Conservation (phyloP, 92 coral and sea anemone genomes). For the Epizoanthus ramosus region DNA sequence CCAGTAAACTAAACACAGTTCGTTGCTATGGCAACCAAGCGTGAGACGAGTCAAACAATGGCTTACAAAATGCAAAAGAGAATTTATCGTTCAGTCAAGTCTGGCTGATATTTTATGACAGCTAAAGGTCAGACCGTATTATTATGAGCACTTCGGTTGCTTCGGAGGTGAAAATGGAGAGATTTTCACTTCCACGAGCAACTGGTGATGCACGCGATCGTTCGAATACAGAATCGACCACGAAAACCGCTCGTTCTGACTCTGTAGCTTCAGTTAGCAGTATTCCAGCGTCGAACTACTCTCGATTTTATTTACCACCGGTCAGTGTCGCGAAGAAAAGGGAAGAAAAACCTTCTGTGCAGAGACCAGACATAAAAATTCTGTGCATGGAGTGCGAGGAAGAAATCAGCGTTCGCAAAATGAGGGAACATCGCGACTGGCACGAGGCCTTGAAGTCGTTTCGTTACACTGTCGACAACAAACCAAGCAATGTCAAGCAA, state of each 20-base stretch:
- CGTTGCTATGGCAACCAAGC: constrained; percentile 32
- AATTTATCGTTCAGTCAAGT: not conserved
- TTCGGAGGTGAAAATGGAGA: constrained; percentile 29
- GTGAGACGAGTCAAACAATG: constrained; percentile 1
- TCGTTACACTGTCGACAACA: constrained; percentile 68
- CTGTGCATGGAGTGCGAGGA: constrained; percentile 92
- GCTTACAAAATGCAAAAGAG: not conserved
- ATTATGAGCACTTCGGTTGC: constrained; percentile 18
- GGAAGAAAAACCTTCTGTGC: constrained; percentile 31
- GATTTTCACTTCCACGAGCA: constrained; percentile 9
- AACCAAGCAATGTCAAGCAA: constrained; percentile 73
- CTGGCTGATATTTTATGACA: not conserved
- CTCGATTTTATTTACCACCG: constrained; percentile 29
- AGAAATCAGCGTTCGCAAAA: constrained; percentile 73
- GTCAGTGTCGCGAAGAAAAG: constrained; percentile 5
- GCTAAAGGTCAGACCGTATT: not conserved
- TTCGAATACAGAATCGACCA: constrained; percentile 38
- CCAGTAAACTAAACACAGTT: not conserved
- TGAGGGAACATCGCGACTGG: constrained; percentile 82
- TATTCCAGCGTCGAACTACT: constrained; percentile 10
- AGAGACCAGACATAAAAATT: constrained; percentile 67
- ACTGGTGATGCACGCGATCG: constrained; percentile 23
- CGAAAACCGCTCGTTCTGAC: constrained; percentile 26
- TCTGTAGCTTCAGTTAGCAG: constrained; percentile 8
- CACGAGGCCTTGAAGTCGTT: constrained; percentile 80